Conservation (phyloP, 2,888 invertebrate genomes). For the Hemistola chrysoprasaria region DNA sequence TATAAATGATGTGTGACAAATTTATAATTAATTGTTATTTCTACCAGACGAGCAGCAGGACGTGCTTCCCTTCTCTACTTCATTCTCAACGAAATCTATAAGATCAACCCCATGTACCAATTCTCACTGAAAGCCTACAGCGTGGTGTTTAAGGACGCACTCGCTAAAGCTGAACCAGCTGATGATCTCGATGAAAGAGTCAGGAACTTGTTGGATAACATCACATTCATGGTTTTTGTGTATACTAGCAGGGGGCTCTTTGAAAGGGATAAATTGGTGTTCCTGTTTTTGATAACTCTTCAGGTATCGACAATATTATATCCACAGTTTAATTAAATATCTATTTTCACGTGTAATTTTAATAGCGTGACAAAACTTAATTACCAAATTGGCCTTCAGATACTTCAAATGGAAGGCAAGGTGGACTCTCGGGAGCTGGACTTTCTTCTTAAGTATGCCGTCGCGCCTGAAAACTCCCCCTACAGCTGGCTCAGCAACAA, state of each 20-base stretch:
- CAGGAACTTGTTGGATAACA: slow-evolving; percentile 90
- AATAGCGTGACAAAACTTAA: too few species aligned
- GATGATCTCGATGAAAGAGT: slow-evolving; percentile 89
- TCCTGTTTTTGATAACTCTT: slow-evolving; percentile 92
- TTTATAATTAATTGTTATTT: slow-evolving; percentile 2
- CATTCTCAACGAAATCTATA: slow-evolving; percentile 94
- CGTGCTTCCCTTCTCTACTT: slow-evolving; percentile 96
- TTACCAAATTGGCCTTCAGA: too few species aligned
- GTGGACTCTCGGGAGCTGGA: slow-evolving; percentile 90
- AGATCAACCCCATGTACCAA: slow-evolving; percentile 97
- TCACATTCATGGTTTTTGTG: slow-evolving; percentile 92
- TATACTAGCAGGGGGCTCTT: slow-evolving; percentile 96
- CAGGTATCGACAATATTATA: slow-evolving; percentile 82
- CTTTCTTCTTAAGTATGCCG: slow-evolving; percentile 93
- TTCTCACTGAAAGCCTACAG: slow-evolving; percentile 97
- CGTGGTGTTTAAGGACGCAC: slow-evolving; percentile 94
- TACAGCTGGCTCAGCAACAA: slow-evolving; percentile 91
- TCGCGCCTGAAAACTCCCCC: slow-evolving; percentile 87
- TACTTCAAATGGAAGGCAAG: slow-evolving; percentile 81
- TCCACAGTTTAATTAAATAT: background rate
- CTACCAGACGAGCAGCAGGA: slow-evolving; percentile 87
- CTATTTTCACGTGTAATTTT: too few species aligned
- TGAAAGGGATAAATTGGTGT: slow-evolving; percentile 95
- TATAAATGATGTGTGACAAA: too few species aligned
- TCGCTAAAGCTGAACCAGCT: slow-evolving; percentile 85